Evolutionary conservation across 1,140 invertebrate species (phyloP), one percentile per base, ranked within the genome.

Genomic region (Lucilia sericata): DNA sequence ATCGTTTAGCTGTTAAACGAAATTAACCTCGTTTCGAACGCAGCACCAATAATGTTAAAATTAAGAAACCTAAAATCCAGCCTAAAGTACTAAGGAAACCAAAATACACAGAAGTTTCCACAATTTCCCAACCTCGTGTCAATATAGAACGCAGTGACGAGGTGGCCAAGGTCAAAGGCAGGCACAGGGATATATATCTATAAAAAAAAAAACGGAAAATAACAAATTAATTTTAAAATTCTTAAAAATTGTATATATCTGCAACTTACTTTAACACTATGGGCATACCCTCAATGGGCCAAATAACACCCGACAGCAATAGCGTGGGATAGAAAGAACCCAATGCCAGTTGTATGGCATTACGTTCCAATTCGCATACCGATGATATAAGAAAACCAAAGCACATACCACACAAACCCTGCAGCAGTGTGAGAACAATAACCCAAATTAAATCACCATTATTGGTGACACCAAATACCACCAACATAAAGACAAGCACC

Each of bases 241-340:
- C 8, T 17, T 25, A 30, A 10, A 42, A 2, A 42, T 42, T 1
- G 0, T 1, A 25, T 42, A 42, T 10, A 42, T 3, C 10, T 30
- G 1, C 10, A 42, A 82, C 86, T 86, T 78, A 91, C 86, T 95
- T 93, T 10, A 99, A 92, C 76, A 96, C 93, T 74, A 93, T 93
- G 2, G 97, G 97, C 96, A 99, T 99, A 87, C 96, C 95, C 92
- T 96, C 94, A 89, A 96, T 95, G 82, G 96, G 96, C 96, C 96
- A 97, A 86, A 97, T 96, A n/a, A 97, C 97, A 51, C 97, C 96
- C 88, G 96, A 97, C 7, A 98, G 93, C 85, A 98, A 92, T 25
- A 99, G 93, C 60, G 97, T 98, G 5, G 98, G 98, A 91, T 99
- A 98, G 92, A 99, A 98, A 85, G 96, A 97, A 75, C 98, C 98